Evolutionary conservation across 92 coral and sea anemone genomes (phyloP), one percentile per base, ranked within the genome.

Genomic region (Palythoa heliodiscus): DNA sequence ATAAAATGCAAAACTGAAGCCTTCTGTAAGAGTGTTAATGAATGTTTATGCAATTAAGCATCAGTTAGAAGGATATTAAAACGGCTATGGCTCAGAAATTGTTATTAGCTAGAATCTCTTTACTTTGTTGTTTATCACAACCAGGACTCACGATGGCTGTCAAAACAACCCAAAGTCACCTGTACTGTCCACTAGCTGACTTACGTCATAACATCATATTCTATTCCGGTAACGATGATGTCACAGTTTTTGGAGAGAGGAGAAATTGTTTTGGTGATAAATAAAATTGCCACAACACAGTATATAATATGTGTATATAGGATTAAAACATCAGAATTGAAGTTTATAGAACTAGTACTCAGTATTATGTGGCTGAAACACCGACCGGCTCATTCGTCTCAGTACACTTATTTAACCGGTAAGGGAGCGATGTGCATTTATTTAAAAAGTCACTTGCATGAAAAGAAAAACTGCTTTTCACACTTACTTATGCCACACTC

Each of bases 191-290:
- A 19, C 11, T 64, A 64, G 24, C 19, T 0, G 2, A 52, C 58
- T 73, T n/a, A 73, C 57, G 77, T 17, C 60, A 73, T 40, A 35
- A 47, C 37, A 7, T 74, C 61, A 74, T 40, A 15, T 74, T 74
- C 78, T 74, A 74, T 74, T 74, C 25, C 15, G 76, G 38, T n/a
- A 74, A 52, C n/a, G 78, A 23, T 74, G 78, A 74, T 23, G 55
- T 74, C 78, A 24, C 48, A 37, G 24, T 50, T 11, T 74, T 74
- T 50, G 19, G 35, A 48, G 38, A 20, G 37, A 53, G 78, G 37
- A 25, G 48, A 19, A 63, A 11, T 64, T n/a, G 23, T 64, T 63
- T 64, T n/a, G 35, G 14, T 54, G 61, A 54, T 54, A 55, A 55
- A 64, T n/a, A 58, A 3, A 58, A 58, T 64, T 64, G 7, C 19